These are phyloP conservation scores for Notarius lentiginosus DNA, from an alignment of 2,113 vertebrate species.

Conservation along the genomic window DNA sequence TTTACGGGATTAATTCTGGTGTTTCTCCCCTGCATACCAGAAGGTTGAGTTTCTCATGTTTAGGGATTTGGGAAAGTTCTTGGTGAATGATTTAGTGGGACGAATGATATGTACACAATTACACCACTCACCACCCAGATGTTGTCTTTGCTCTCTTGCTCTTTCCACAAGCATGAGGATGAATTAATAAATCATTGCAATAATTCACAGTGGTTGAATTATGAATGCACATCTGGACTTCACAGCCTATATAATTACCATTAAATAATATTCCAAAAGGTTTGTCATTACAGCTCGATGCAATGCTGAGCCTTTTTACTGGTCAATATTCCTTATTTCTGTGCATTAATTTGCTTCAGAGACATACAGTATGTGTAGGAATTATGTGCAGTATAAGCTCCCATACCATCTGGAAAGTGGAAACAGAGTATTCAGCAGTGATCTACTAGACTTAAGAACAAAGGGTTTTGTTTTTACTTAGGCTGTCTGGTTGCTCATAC, in stretches of 20 bases:
- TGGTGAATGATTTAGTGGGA: constrained; percentile 30
- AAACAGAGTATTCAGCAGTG: background rate
- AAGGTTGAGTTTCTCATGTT: constrained; percentile 25
- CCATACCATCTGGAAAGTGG: background rate
- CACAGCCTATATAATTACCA: background rate
- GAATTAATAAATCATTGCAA: constrained; percentile 18
- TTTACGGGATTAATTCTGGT: background rate
- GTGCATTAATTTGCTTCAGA: background rate
- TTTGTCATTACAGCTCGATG: background rate
- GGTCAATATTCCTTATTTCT: background rate
- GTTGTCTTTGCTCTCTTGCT: background rate
- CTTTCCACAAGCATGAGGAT: background rate
- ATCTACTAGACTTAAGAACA: background rate
- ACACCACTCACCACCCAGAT: background rate
- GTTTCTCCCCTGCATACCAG: constrained; percentile 19
- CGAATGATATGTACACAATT: background rate
- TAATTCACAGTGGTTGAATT: background rate
- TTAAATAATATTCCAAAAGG: background rate
- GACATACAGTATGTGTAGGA: background rate
- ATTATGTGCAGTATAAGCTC: background rate
- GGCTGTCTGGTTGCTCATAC: background rate
- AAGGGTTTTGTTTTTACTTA: background rate
- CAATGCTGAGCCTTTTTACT: background rate
- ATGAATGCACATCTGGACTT: constrained; percentile 9
- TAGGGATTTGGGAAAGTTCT: constrained; percentile 36